Evolutionary conservation across 1,140 invertebrate genomes (phyloP), one percentile per base, ranked within the genome.

Genomic region (Drosophila azteca): DNA sequence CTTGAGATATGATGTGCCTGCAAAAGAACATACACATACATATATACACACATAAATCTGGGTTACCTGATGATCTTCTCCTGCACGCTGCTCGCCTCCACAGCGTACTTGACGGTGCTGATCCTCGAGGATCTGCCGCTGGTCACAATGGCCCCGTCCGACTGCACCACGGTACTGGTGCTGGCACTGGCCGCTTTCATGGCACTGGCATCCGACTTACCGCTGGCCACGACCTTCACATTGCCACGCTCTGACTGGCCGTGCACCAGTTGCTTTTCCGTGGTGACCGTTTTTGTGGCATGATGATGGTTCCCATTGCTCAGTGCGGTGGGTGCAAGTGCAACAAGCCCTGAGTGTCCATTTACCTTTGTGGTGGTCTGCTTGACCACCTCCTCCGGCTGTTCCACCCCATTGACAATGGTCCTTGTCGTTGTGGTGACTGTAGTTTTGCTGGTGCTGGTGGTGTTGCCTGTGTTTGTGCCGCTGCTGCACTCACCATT

Each of bases 31-130:
- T 44, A 76, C 45, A 64, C 49, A 76, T 41, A 61, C 44, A 49
- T 20, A 44, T 51, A 22, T 13, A 31, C 26, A 41, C 39, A 22
- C 39, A 13, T 51, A 51, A 0, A 29, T 8, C 17, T 39, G 9
- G 26, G 7, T 91, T 91, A 91, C 90, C 90, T 91, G 77, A 82
- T 85, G 5, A 78, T 76, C 72, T 90, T 81, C 70, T 91, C 90
- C 72, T 90, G 87, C 65, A 90, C 73, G 51, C 87, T 79, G 76
- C 87, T 89, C 20, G 90, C 90, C 70, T 83, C 83, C 43, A 91
- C 87, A 77, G 80, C 80, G 68, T 91, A 91, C 78, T 91, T 88
- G 6, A 89, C 54, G 17, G 71, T 79, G 22, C 69, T 68, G 22
- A 69, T 69, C 46, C 76, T 74, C 3, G 69, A 53, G 39, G 83